A percentile compares a stretch with the other conserved stretches of the same genome.
These are phyloP conservation scores for Panzeria rudis DNA, from an alignment of 2,888 invertebrate genomes.

Conservation along the genomic window DNA sequence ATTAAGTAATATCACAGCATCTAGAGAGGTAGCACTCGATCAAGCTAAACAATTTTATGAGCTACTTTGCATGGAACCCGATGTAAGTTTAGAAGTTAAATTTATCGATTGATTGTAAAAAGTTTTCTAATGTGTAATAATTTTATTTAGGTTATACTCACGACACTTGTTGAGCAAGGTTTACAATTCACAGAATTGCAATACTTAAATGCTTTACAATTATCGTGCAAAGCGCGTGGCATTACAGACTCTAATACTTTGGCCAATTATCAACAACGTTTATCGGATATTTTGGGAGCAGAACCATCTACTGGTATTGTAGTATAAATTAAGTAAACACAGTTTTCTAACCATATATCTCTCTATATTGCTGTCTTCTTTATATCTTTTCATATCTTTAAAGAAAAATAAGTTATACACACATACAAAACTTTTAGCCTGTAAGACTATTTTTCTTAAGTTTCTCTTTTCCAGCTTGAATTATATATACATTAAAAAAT, in stretches of 20 bases:
- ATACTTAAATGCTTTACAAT: slow-evolving; percentile 92
- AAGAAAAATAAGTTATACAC: slow-evolving; percentile 33
- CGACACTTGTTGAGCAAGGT: slow-evolving; percentile 92
- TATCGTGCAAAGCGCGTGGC: slow-evolving; percentile 88
- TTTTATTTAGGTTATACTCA: slow-evolving; percentile 89
- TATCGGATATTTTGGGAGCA: slow-evolving; percentile 92
- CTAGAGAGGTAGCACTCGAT: slow-evolving; percentile 92
- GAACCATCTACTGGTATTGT: slow-evolving; percentile 90
- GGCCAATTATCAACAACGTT: slow-evolving; percentile 89
- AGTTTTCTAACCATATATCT: not conserved
- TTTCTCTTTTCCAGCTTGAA: slow-evolving; percentile 9
- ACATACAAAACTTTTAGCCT: slow-evolving; percentile 49
- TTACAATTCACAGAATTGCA: slow-evolving; percentile 94
- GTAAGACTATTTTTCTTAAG: slow-evolving; percentile 59
- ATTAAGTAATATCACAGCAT: slow-evolving; percentile 92
- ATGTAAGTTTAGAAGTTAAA: slow-evolving; percentile 85
- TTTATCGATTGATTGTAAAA: not conserved
- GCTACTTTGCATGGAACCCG: slow-evolving; percentile 91
- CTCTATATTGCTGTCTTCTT: slow-evolving; percentile 25
- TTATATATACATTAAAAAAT: slow-evolving; percentile 8
- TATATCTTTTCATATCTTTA: slow-evolving; percentile 36
- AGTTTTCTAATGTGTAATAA: slow-evolving; percentile 64
- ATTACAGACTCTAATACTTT: slow-evolving; percentile 85
- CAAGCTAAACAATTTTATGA: slow-evolving; percentile 95
- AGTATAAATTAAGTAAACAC: slow-evolving; percentile 84